These are phyloP conservation scores for Lasioglossum figueresi DNA, from an alignment of 2,888 invertebrate genomes.

Conservation along the genomic window DNA sequence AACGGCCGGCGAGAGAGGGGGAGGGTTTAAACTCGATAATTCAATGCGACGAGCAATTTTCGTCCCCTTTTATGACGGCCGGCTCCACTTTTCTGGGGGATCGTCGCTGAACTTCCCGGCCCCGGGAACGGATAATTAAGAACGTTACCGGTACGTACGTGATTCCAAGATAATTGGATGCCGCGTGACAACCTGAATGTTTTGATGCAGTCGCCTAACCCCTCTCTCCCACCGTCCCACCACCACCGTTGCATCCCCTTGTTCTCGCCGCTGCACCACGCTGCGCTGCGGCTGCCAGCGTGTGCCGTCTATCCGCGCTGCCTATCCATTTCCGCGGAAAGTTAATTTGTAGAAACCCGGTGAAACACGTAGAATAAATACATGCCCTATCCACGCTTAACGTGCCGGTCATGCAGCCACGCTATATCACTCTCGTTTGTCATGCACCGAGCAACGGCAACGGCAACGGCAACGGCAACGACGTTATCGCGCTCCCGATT, in stretches of 20 bases:
- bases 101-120: slow-evolving; percentile 25
- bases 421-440: slow-evolving; percentile 78
- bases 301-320: slow-evolving; percentile 20
- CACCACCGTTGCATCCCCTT: too few relatives aligned
- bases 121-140: slow-evolving; percentile 61
- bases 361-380: slow-evolving; percentile 77
- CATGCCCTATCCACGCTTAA: slow-evolving; percentile 73
- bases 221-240: background rate
- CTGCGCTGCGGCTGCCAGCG: background rate
- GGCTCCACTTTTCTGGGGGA: slow-evolving; percentile 17
- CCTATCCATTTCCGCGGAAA: slow-evolving; percentile 72
- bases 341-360: slow-evolving; percentile 79
- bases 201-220: slow-evolving; percentile 47
- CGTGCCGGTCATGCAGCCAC: slow-evolving; percentile 61
- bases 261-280: background rate
- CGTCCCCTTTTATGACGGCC: slow-evolving; percentile 34
- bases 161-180: slow-evolving; percentile 67
- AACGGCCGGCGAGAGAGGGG: background rate
- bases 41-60: slow-evolving; percentile 55
- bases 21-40: slow-evolving; percentile 49
- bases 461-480: slow-evolving; percentile 75
- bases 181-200: slow-evolving; percentile 56
- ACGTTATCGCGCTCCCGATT: slow-evolving; percentile 74
- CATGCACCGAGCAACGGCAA: slow-evolving; percentile 75
- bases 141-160: slow-evolving; percentile 60